Conservation (phyloP, 2,888 invertebrate species). For the Dasypogon diadema region DNA sequence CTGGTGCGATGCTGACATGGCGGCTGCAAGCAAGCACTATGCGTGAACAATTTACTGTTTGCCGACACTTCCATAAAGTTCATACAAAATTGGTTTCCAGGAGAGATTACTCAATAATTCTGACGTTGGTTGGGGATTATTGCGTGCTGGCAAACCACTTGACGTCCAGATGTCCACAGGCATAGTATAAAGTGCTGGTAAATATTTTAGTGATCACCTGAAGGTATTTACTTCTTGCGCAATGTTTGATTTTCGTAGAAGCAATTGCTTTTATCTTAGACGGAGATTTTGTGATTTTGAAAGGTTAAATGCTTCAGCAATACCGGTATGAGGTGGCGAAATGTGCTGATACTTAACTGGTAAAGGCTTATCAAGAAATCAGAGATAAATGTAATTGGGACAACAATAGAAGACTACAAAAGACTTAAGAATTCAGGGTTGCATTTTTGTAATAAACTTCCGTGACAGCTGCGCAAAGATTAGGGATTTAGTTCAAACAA, state of each 20-base stretch:
- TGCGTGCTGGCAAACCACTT: neutral
- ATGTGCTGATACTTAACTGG: neutral
- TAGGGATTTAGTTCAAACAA: too few species aligned
- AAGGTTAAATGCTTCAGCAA: neutral
- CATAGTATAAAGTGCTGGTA: neutral
- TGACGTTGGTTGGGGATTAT: conserved; percentile 8
- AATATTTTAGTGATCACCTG: neutral
- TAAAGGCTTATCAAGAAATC: neutral
- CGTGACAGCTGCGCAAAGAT: too few species aligned
- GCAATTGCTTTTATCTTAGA: neutral
- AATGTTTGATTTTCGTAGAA: neutral
- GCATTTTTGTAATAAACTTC: too few species aligned
- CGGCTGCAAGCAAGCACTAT: neutral
- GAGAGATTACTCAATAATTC: neutral
- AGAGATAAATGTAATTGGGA: too few species aligned
- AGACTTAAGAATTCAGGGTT: too few species aligned
- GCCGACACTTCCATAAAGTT: neutral
- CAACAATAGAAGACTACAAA: too few species aligned
- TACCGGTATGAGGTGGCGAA: neutral
- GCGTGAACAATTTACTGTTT: conserved; percentile 10
- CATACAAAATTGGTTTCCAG: neutral
- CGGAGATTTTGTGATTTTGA: neutral
- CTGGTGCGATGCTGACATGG: neutral
- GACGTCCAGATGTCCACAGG: conserved; percentile 1
- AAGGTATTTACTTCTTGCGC: neutral